Conservation (phyloP, 2,888 invertebrate species). For the Meteorus colon region DNA sequence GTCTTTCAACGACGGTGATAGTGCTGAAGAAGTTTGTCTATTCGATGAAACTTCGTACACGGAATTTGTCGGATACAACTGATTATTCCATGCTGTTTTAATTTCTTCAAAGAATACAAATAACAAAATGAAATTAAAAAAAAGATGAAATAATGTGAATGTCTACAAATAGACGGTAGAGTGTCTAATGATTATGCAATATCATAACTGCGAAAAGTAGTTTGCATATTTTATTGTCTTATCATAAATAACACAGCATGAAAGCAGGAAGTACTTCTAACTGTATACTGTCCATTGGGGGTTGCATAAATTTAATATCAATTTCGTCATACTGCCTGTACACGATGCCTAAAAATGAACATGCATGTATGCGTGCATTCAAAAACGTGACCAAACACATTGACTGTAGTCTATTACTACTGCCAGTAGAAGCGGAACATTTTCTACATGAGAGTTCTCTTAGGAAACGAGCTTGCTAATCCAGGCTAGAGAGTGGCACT, state of each 20-base stretch:
- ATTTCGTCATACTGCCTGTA: not conserved
- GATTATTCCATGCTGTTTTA: slow-evolving; percentile 59
- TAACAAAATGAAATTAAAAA: too few relatives aligned
- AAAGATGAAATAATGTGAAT: not conserved
- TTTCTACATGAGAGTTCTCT: slow-evolving; percentile 43
- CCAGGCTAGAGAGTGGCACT: slow-evolving; percentile 54
- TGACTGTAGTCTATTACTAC: slow-evolving; percentile 37
- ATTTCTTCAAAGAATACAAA: slow-evolving; percentile 50
- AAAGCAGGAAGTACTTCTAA: slow-evolving; percentile 51
- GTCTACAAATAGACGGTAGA: not conserved
- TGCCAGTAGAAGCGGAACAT: slow-evolving; percentile 23
- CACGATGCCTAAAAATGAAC: not conserved
- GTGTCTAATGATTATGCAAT: not conserved
- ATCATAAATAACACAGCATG: slow-evolving; percentile 32
- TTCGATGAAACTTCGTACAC: slow-evolving; percentile 60
- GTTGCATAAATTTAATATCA: slow-evolving; percentile 30
- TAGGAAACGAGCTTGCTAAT: slow-evolving; percentile 58
- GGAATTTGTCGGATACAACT: slow-evolving; percentile 63
- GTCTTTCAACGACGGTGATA: slow-evolving; percentile 51
- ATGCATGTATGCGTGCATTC: slow-evolving; percentile 7
- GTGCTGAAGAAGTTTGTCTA: slow-evolving; percentile 45
- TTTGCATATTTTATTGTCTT: slow-evolving; percentile 24
- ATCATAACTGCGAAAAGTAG: not conserved
- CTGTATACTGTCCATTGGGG: slow-evolving; percentile 39
- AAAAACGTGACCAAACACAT: slow-evolving; percentile 1